Evolutionary conservation across 2,888 invertebrate species (phyloP).

Genomic region (Xylophagus ater): DNA sequence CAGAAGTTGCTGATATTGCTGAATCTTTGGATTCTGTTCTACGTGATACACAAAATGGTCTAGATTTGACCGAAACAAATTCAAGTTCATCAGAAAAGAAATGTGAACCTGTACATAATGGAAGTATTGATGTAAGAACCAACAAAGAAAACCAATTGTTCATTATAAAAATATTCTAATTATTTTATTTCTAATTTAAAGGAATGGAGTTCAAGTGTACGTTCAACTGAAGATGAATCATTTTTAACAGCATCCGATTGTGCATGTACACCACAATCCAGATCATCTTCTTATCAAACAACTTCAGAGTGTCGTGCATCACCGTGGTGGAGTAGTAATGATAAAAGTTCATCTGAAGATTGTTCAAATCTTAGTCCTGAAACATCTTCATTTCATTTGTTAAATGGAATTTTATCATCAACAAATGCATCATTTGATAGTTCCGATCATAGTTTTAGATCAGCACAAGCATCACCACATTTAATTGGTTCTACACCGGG

Average conservation of each 20-base stretch:
- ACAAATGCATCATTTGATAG: slow-evolving; percentile 35
- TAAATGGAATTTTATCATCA: slow-evolving; percentile 26
- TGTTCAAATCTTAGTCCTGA: slow-evolving; percentile 23
- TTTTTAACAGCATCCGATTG: slow-evolving; percentile 59
- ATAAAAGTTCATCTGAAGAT: slow-evolving; percentile 38
- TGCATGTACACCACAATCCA: slow-evolving; percentile 50
- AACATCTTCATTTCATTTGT: slow-evolving; percentile 19
- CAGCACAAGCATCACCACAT: slow-evolving; percentile 24
- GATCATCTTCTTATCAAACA: slow-evolving; percentile 57
- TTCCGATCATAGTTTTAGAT: slow-evolving; percentile 34
- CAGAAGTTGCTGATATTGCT: slow-evolving; percentile 54
- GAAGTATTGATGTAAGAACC: slow-evolving; percentile 21
- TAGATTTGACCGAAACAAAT: slow-evolving; percentile 21
- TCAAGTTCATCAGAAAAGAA: slow-evolving; percentile 27
- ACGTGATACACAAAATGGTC: slow-evolving; percentile 39
- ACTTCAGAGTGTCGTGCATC: slow-evolving; percentile 53
- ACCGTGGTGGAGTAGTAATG: slow-evolving; percentile 46
- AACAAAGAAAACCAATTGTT: background rate
- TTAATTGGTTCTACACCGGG: background rate
- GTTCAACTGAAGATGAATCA: slow-evolving; percentile 48
- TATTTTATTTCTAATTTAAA: slow-evolving; percentile 17
- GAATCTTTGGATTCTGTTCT: slow-evolving; percentile 53
- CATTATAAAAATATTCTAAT: background rate
- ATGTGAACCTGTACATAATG: slow-evolving; percentile 19
- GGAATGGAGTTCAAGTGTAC: slow-evolving; percentile 37